Base-by-base conservation (phyloP, 2,113 vertebrate genomes). In the Cranoglanis bouderius region DNA sequence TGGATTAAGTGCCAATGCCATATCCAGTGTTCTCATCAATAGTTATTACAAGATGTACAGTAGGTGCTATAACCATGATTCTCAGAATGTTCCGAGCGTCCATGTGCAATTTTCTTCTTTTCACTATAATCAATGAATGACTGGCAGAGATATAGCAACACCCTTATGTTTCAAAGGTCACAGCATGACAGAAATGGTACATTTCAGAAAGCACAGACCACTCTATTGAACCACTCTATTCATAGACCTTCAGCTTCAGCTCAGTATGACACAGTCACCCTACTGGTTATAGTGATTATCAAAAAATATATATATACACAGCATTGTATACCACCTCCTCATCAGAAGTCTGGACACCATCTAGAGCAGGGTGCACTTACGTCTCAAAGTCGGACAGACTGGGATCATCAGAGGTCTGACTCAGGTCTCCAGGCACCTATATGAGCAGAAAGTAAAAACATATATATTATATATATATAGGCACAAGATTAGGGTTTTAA, bases 341-440 rank as follows among this genome's bases (percentile, higher is more conserved):
- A 4, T 61, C 24, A 67, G 40, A 59, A 53, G 18, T 21, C 59
- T 29, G 18, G 29, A 70, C 65, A 86, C 43, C 9, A 59, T 40
- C 29, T 32, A 67, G 26, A 88, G 86, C 32, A 59, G 40, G 57
- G 61, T 49, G 74, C 81, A 85, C 98, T 98, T 96, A 99, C 98
- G 97, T 98, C 96, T 99, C 98, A 94, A 99, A 99, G 94, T 99
- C 98, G 29, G 98, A 99, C 92, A 99, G 96, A 94, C 98, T 99
- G 90, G 98, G 98, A 93, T 99, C 98, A 92, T 99, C 98, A 0
- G 98, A 99, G 1, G 98, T 99, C 95, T 99, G 98, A 94, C 98
- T 99, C 92, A 98, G 94, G 95, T 99, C 98, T 92, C 98, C 98
- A 80, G 98, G 97, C 87, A 99, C 96, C 98, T 99, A 89, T n/a